Base-by-base conservation (phyloP, 2,888 invertebrate genomes). In the Cephonodes hylas region DNA sequence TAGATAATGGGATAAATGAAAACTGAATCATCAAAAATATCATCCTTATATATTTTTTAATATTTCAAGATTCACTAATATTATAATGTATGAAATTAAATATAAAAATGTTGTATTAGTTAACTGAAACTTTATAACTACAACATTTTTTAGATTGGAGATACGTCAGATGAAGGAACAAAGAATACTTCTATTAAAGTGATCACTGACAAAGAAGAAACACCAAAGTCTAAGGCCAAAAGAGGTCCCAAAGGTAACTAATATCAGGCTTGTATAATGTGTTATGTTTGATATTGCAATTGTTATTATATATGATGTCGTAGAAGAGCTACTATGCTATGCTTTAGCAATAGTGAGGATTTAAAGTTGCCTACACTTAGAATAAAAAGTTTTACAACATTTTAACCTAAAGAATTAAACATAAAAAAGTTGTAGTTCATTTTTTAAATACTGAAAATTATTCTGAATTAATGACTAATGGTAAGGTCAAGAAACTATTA, bases 161-260 rank as follows among this genome's bases (percentile, higher is more conserved):
- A 88, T 69, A 85, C 83, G 34, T 74, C 82, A 38, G 82, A 84
- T 56, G 82, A 84, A 59, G 81, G 79, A 1, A 66, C 76, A 48
- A 85, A 84, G 64, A 80, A 69, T 65, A 62, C 76, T 4, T 69
- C 82, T 62, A 80, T 91, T n/a, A 89, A 91, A 76, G 80, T 90
- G 7, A 77, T 89, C 20, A 80, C 77, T 57, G 75, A 83, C 42
- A 73, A 73, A 34, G 68, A 75, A 56, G 74, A 76, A 0, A 63
- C 70, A 56, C 31, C 64, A 42, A 77, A 79, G 66, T 61, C 60
- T 10, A 74, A 75, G 61, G 60, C 70, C 23, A 80, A 81, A 76
- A 71, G 75, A 72, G 74, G 62, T 7, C 58, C 60, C 13, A 66
- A 68, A 71, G 64, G 65, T 69, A 66, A 58, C 46, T 27, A 4